Conservation (phyloP, 2,113 vertebrate species). For the Corydoras sp. region DNA sequence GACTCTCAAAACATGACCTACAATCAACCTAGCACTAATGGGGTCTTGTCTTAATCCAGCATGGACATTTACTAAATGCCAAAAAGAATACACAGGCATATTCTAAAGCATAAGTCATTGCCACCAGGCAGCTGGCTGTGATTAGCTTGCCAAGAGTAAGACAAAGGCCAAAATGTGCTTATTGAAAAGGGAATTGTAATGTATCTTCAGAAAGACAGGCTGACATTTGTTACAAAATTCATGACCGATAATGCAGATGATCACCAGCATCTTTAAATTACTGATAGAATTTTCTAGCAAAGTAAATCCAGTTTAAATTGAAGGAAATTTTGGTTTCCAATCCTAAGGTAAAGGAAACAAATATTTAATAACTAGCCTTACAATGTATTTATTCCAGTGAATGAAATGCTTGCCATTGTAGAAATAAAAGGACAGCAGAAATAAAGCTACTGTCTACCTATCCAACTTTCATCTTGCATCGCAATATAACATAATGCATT, state of each 20-base stretch:
- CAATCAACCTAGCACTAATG: conserved; percentile 42
- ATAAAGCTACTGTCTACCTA: neutral
- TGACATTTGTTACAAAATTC: conserved; percentile 60
- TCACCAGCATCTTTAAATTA: conserved; percentile 53
- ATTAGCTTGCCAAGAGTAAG: conserved; percentile 49
- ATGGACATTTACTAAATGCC: conserved; percentile 48
- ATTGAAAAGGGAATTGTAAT: conserved; percentile 41
- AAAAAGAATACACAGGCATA: conserved; percentile 36
- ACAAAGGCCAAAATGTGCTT: conserved; percentile 45
- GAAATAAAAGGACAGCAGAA: neutral
- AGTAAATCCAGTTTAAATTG: conserved; percentile 21
- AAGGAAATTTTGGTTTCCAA: conserved; percentile 29
- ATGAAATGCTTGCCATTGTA: neutral
- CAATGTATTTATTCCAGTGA: neutral
- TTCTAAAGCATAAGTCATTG: conserved; percentile 26
- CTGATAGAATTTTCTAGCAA: conserved; percentile 34
- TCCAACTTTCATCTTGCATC: neutral
- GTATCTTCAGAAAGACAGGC: conserved; percentile 38
- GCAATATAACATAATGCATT: conserved; percentile 4
- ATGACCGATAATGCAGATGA: conserved; percentile 28
- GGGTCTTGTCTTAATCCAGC: conserved; percentile 46
- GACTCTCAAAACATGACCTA: conserved; percentile 40
- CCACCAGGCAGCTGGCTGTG: conserved; percentile 55
- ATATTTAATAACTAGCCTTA: conserved; percentile 9
- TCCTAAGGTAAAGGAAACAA: neutral